These are phyloP conservation scores for Hirtodrosophila alboralis DNA, from an alignment of 2,888 invertebrate genomes.

Conservation along the genomic window DNA sequence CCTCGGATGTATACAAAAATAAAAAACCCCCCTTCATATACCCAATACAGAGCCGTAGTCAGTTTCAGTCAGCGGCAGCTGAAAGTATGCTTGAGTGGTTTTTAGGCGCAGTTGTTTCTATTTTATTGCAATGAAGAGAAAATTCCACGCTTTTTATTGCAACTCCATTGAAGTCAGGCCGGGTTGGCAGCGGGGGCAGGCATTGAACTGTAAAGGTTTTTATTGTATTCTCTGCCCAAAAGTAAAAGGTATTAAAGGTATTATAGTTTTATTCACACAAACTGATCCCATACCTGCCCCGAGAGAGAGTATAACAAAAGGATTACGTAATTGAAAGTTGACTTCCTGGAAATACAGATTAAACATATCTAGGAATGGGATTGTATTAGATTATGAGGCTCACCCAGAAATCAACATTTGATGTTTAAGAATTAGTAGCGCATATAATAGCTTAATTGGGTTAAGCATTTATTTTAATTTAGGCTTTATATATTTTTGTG, in stretches of 20 bases:
- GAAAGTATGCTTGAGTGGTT: constrained; percentile 72
- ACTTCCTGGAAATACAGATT: too few relatives aligned
- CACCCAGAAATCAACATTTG: too few relatives aligned
- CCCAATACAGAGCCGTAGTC: neutral
- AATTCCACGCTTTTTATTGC: constrained; percentile 71
- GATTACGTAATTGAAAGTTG: too few relatives aligned
- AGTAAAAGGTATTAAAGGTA: constrained; percentile 31
- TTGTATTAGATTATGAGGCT: too few relatives aligned
- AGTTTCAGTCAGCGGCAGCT: constrained; percentile 3
- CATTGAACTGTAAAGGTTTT: constrained; percentile 68
- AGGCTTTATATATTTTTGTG: too few relatives aligned
- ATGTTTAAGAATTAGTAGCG: too few relatives aligned
- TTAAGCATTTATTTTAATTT: too few relatives aligned
- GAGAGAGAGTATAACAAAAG: too few relatives aligned
- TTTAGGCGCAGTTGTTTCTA: constrained; percentile 77
- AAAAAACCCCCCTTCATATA: too few relatives aligned
- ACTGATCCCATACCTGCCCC: constrained; percentile 4
- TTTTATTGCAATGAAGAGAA: constrained; percentile 61
- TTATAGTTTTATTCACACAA: constrained; percentile 18
- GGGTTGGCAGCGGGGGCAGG: constrained; percentile 59
- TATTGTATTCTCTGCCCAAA: constrained; percentile 41
- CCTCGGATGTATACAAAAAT: too few relatives aligned
- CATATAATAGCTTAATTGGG: too few relatives aligned
- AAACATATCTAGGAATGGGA: too few relatives aligned
- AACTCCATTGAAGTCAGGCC: constrained; percentile 67